phyloP scores from a whole-genome alignment of 2,113 vertebrate species.

The Athene noctua region DNA sequence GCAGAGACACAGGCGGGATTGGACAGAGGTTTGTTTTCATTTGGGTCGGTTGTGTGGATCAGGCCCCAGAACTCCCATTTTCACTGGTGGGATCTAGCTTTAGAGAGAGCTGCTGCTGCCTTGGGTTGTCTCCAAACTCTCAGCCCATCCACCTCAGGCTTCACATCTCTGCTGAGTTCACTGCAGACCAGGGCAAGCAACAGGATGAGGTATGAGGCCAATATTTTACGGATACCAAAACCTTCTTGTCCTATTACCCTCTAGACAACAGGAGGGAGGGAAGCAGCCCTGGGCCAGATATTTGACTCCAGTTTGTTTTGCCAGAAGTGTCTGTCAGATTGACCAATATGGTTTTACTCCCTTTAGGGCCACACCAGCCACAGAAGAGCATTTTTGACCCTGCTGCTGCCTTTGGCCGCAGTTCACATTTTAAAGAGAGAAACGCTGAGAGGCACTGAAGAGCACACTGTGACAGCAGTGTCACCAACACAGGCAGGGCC shows the following conservation, averaged over 20 bases:
- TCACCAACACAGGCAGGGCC: neutral
- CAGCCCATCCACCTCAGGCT: neutral
- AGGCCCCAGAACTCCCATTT: neutral
- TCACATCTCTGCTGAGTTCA: fast-evolving
- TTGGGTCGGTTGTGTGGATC: neutral
- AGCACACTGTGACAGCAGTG: neutral
- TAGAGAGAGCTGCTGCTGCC: neutral
- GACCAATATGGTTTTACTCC: neutral
- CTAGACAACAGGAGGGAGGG: neutral
- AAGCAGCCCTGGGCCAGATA: neutral
- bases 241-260: neutral
- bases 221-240: neutral
- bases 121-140: neutral
- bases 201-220: too few relatives aligned
- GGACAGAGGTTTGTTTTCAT: neutral
- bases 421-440: neutral
- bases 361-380: neutral
- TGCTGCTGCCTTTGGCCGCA: neutral
- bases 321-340: neutral
- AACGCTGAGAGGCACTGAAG: neutral
- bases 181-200: neutral
- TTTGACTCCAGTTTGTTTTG: neutral
- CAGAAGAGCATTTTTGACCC: neutral
- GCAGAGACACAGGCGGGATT: neutral
- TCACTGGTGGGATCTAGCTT: neutral